Evolutionary conservation across 2,797 vertebrate species (phyloP).

Genomic region (Heterohyrax brucei): DNA sequence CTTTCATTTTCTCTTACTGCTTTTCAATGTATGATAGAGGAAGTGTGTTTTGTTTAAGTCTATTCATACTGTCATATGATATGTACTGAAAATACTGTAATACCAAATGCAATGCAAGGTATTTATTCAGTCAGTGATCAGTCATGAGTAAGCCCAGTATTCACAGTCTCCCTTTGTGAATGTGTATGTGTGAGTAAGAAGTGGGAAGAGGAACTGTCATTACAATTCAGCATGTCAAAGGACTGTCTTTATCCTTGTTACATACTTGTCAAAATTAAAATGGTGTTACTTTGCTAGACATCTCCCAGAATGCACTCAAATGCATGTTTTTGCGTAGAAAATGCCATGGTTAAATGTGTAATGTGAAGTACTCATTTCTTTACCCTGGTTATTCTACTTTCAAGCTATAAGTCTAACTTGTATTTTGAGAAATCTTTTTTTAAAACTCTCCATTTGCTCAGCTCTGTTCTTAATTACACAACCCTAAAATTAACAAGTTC

Average conservation of each 20-base stretch:
- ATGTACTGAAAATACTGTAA: conserved; percentile 51
- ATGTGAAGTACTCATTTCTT: conserved; percentile 57
- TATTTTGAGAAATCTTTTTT: conserved; percentile 63
- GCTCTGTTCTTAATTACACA: conserved; percentile 53
- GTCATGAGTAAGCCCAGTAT: conserved; percentile 52
- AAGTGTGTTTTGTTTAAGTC: conserved; percentile 55
- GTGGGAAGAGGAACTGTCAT: conserved; percentile 69
- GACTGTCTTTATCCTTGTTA: conserved; percentile 68
- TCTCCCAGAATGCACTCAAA: conserved; percentile 55
- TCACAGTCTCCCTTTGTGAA: conserved; percentile 41
- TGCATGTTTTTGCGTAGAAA: conserved; percentile 63
- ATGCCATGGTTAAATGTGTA: conserved; percentile 50
- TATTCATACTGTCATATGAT: not conserved
- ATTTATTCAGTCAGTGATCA: conserved; percentile 46
- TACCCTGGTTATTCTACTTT: conserved; percentile 22
- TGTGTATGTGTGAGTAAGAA: not conserved
- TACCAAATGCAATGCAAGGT: conserved; percentile 27
- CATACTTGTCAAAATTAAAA: conserved; percentile 77
- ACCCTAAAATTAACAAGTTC: conserved; percentile 68
- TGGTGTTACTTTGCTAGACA: conserved; percentile 4
- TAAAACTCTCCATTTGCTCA: conserved; percentile 3
- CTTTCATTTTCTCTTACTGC: conserved; percentile 58
- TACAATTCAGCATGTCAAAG: conserved; percentile 66
- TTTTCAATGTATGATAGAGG: conserved; percentile 34
- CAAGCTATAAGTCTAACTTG: conserved; percentile 55